These are phyloP conservation scores for Ptychoptera contaminata DNA, from an alignment of 2,888 invertebrate genomes.

Conservation along the genomic window DNA sequence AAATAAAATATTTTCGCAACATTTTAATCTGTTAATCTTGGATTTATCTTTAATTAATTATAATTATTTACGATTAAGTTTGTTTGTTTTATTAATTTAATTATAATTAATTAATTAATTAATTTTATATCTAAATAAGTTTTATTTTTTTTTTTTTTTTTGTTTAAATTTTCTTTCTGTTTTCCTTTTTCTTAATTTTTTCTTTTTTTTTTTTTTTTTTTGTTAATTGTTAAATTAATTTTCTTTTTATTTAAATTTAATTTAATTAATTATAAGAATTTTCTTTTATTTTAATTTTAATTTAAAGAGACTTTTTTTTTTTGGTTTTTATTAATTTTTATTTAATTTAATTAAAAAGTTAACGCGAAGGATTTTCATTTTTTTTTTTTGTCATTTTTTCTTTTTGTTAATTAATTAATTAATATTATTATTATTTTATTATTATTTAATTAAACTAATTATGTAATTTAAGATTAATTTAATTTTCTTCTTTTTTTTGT, in stretches of 20 bases:
- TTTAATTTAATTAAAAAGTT: background rate
- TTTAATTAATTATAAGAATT: slow-evolving; percentile 4
- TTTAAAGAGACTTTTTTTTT: slow-evolving; percentile 2
- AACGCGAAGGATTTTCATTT: background rate
- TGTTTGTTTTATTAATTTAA: background rate
- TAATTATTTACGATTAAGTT: background rate
- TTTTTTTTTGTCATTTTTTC: background rate
- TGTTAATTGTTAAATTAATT: slow-evolving; percentile 4
- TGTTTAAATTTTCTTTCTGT: slow-evolving; percentile 2
- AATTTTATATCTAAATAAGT: background rate
- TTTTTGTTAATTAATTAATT: background rate
- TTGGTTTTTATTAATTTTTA: background rate
- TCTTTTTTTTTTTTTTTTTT: slow-evolving; percentile 2
- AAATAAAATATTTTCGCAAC: background rate
- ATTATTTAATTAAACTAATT: slow-evolving; percentile 5
- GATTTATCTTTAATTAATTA: background rate
- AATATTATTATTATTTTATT: background rate
- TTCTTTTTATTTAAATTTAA: slow-evolving; percentile 1
- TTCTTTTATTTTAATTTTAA: slow-evolving; percentile 4
- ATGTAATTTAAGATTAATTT: slow-evolving; percentile 5
- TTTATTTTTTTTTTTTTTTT: background rate
- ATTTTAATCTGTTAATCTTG: background rate
- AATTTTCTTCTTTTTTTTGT: background rate
- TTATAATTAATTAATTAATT: background rate
- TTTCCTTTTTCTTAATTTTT: slow-evolving; percentile 1